phyloP scores from a whole-genome alignment of 2,797 vertebrate genomes.

The Esox lucius region DNA sequence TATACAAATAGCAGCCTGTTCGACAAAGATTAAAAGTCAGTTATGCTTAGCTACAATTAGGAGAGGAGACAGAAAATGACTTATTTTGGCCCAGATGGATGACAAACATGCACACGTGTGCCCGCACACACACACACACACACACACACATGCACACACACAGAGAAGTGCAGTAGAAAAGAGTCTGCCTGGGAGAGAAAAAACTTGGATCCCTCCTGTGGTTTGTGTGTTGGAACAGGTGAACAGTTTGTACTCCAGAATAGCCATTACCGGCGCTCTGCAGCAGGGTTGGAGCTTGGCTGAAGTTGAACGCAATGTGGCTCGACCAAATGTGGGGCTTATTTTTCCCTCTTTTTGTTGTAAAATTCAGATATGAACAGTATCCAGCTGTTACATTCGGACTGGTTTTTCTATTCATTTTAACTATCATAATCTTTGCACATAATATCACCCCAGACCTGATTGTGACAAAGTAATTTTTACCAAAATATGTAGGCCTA shows the following conservation, averaged over 20 bases:
- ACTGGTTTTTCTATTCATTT: slow-evolving; percentile 29
- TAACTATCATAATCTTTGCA: not conserved
- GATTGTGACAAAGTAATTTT: not conserved
- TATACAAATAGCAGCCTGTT: slow-evolving; percentile 64
- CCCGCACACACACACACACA: slow-evolving; percentile 24
- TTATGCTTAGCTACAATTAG: slow-evolving; percentile 81
- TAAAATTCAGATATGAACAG: slow-evolving; percentile 76
- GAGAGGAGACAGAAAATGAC: slow-evolving; percentile 69
- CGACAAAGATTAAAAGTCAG: slow-evolving; percentile 74
- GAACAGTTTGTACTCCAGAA: slow-evolving; percentile 86
- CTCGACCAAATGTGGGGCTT: slow-evolving; percentile 80
- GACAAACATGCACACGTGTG: slow-evolving; percentile 33
- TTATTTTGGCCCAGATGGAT: slow-evolving; percentile 82
- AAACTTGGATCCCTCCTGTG: slow-evolving; percentile 78
- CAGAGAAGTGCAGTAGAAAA: slow-evolving; percentile 61
- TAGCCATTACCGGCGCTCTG: slow-evolving; percentile 85
- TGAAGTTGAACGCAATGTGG: slow-evolving; percentile 74
- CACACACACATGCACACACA: slow-evolving; percentile 38
- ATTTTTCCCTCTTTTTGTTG: slow-evolving; percentile 68
- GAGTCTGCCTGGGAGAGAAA: slow-evolving; percentile 60
- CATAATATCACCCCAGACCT: not conserved
- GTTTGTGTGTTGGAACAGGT: slow-evolving; percentile 87
- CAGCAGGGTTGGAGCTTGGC: slow-evolving; percentile 84
- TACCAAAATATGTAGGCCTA: not conserved
- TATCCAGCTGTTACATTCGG: slow-evolving; percentile 62